phyloP scores from a whole-genome alignment of 2,113 vertebrate species.

The Glaucomys volans region DNA sequence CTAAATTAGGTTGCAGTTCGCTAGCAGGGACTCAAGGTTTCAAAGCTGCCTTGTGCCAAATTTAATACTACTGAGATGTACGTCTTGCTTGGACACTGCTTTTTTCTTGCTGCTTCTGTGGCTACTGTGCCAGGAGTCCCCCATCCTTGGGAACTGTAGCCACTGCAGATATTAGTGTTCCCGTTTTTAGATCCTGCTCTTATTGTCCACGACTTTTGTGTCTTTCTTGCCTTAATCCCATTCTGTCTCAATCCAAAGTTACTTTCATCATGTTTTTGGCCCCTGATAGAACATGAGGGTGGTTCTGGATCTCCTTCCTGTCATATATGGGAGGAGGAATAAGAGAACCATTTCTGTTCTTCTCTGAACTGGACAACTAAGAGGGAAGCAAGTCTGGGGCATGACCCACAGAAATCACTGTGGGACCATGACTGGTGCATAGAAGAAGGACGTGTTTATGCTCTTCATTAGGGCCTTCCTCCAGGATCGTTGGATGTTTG shows the following conservation, averaged over 20 bases:
- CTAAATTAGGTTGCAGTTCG: not conserved
- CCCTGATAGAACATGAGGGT: not conserved
- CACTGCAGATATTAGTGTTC: not conserved
- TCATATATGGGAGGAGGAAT: not conserved
- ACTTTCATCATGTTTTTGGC: not conserved
- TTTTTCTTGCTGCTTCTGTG: not conserved
- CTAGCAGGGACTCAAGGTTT: not conserved
- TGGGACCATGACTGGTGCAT: not conserved
- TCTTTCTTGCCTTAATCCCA: not conserved
- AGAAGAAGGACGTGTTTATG: not conserved
- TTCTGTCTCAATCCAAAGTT: not conserved
- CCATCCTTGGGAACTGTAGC: not conserved
- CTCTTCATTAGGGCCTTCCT: not conserved
- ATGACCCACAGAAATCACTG: not conserved
- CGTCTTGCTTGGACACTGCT: not conserved
- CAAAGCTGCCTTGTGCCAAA: not conserved
- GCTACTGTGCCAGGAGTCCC: not conserved
- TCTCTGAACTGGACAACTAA: not conserved
- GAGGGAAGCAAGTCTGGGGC: not conserved
- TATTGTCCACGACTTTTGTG: not conserved
- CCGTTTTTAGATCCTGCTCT: not conserved
- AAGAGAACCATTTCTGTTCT: too few species aligned
- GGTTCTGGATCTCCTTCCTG: not conserved
- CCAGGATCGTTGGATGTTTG: not conserved
- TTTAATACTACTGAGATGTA: not conserved